These are phyloP conservation scores for Nansenia antarctica DNA, from an alignment of 2,113 vertebrate genomes.

Conservation along the genomic window DNA sequence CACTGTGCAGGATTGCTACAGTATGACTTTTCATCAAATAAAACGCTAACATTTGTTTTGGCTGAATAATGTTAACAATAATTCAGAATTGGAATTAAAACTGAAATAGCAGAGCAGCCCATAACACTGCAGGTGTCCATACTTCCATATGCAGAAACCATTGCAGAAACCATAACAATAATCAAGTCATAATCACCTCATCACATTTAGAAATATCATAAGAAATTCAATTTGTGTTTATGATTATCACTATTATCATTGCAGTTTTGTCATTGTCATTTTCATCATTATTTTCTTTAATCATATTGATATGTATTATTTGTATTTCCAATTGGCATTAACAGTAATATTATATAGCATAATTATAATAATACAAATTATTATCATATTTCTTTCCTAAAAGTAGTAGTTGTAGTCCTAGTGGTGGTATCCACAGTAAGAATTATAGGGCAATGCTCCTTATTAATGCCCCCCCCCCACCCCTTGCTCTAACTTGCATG, in stretches of 20 bases:
- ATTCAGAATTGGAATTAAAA: constrained; percentile 46
- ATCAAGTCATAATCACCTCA: neutral
- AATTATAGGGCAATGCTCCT: neutral
- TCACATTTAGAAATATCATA: neutral
- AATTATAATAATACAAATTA: too few species aligned
- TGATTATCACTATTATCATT: constrained; percentile 1
- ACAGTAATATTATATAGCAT: too few species aligned
- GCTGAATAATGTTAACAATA: constrained; percentile 82
- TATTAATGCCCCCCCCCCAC: too few species aligned
- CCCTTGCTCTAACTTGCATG: neutral
- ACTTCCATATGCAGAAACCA: constrained; percentile 21
- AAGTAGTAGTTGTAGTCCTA: neutral
- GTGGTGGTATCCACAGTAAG: too few species aligned
- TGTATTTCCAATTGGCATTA: too few species aligned
- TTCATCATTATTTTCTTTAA: neutral
- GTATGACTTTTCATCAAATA: constrained; percentile 86
- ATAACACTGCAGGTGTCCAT: constrained; percentile 63
- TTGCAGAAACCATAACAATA: neutral
- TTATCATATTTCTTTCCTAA: too few species aligned
- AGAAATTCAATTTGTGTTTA: neutral
- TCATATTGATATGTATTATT: too few species aligned
- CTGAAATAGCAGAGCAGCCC: constrained; percentile 38
- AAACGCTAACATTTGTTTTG: constrained; percentile 82
- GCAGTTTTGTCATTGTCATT: neutral
- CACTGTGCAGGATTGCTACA: constrained; percentile 65